Conservation (phyloP, 2,113 vertebrate species). For the Eonycteris spelaea region DNA sequence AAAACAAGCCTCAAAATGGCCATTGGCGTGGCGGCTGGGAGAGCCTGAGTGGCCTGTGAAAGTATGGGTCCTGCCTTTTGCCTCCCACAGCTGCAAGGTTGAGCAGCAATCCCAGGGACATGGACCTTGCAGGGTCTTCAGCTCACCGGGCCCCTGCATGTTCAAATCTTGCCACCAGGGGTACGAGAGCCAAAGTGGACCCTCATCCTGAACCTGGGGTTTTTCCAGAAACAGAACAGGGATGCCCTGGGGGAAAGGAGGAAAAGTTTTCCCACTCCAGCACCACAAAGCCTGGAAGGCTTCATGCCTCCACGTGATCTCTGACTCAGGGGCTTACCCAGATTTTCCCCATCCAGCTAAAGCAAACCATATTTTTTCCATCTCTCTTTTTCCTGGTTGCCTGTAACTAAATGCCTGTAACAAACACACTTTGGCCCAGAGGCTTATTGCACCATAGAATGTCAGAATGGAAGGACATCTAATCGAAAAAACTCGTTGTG, state of each 20-base stretch:
- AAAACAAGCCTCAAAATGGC: background rate
- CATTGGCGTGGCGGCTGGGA: background rate
- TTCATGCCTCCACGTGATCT: slow-evolving; percentile 45
- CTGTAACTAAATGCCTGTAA: background rate
- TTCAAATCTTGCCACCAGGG: slow-evolving; percentile 44
- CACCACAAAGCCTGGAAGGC: slow-evolving; percentile 47
- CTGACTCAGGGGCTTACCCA: slow-evolving; percentile 72
- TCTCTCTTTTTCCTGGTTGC: slow-evolving; percentile 29
- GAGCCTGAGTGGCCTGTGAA: background rate
- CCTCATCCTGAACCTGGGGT: background rate
- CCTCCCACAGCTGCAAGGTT: background rate
- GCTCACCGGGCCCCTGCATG: rapidly evolving
- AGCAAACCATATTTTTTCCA: slow-evolving; percentile 63
- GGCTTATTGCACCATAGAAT: background rate
- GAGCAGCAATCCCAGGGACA: background rate
- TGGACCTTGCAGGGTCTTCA: background rate
- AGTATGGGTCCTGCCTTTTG: background rate
- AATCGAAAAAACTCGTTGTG: background rate
- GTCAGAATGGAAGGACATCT: background rate
- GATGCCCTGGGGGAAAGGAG: background rate
- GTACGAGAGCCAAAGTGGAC: background rate
- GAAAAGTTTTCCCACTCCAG: slow-evolving; percentile 1
- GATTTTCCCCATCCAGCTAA: slow-evolving; percentile 68
- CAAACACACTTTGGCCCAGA: background rate
- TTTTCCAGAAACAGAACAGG: background rate